Percentiles rank a stretch among this genome's conserved stretches.
Evolutionary conservation across 1,140 invertebrate species (phyloP).

Genomic region (Drosophila triauraria): DNA sequence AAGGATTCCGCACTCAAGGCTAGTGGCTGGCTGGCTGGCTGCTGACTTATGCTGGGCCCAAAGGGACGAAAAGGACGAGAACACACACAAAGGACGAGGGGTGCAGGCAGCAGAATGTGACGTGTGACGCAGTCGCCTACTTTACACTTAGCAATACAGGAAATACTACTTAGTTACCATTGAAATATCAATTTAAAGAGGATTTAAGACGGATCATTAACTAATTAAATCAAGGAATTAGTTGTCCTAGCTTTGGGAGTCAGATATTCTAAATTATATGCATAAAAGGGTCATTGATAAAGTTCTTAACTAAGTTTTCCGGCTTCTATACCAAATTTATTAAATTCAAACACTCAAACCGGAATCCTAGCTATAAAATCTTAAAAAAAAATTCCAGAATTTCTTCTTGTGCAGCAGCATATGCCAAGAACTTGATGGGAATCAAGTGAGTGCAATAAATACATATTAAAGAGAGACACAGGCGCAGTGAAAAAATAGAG

Average conservation of each 20-base stretch:
- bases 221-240: background rate
- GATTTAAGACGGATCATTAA: background rate
- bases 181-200: background rate
- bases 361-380: background rate
- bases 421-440: constrained; percentile 56
- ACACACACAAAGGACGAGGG: constrained; percentile 13
- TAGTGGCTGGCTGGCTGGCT: constrained; percentile 30
- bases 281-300: background rate
- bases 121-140: constrained; percentile 27
- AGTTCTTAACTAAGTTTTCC: too few species aligned
- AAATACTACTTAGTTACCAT: background rate
- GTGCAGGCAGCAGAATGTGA: constrained; percentile 16
- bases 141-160: constrained; percentile 3
- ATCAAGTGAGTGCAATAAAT: constrained; percentile 75
- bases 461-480: constrained; percentile 48
- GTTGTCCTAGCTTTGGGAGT: too few species aligned
- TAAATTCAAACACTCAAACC: background rate
- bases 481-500: constrained; percentile 15
- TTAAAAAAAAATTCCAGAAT: background rate
- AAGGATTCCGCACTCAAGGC: constrained; percentile 77
- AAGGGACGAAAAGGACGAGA: background rate
- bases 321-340: background rate
- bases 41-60: constrained; percentile 10
- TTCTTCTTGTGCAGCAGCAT: constrained; percentile 32
- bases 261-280: too few species aligned